phyloP scores from a whole-genome alignment of 2,113 vertebrate species.

The Prunella himalayana region DNA sequence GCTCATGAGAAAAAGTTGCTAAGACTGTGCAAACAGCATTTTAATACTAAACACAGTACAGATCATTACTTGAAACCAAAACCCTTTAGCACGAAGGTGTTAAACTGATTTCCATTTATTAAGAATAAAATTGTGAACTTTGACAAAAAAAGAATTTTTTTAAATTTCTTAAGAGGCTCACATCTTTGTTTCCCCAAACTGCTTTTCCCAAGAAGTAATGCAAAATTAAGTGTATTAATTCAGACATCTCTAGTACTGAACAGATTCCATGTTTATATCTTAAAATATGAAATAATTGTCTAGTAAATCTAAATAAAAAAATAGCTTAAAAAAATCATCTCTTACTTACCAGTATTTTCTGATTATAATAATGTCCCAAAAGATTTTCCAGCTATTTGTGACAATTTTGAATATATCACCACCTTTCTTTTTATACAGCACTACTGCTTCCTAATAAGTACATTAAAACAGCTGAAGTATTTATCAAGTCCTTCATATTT shows the following conservation, averaged over 20 bases:
- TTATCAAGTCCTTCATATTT: not conserved
- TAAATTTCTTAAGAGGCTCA: not conserved
- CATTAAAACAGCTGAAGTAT: not conserved
- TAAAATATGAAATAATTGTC: not conserved
- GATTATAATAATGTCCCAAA: not conserved
- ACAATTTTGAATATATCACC: not conserved
- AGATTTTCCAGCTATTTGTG: not conserved
- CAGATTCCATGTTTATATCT: not conserved
- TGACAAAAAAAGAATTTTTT: not conserved
- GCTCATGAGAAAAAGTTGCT: not conserved
- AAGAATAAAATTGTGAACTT: not conserved
- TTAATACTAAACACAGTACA: not conserved
- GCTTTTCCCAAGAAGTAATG: not conserved
- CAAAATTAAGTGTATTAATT: not conserved
- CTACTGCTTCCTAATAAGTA: not conserved
- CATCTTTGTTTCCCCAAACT: not conserved
- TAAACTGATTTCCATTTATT: not conserved
- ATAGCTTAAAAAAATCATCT: not conserved
- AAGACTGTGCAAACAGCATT: not conserved
- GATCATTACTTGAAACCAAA: not conserved
- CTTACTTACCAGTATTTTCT: not conserved
- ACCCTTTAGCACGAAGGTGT: not conserved
- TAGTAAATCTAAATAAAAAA: not conserved
- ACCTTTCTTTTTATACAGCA: not conserved
- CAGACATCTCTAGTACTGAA: not conserved